Conservation (phyloP, 2,113 vertebrate genomes). For the Psophia crepitans region DNA sequence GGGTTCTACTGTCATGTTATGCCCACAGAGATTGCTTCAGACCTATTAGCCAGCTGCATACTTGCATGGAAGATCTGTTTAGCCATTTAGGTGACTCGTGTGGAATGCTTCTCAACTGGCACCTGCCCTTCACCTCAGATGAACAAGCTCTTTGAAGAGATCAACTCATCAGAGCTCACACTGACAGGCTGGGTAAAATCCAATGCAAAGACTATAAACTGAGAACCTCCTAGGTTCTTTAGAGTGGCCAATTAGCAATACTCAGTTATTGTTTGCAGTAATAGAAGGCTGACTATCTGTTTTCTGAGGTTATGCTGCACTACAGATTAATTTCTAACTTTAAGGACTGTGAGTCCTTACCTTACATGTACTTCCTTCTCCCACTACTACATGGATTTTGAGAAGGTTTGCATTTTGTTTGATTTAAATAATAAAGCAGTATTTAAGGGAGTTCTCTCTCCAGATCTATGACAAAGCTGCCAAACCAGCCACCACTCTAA, state of each 20-base stretch:
- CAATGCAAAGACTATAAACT: background rate
- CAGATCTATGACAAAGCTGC: slow-evolving; percentile 14
- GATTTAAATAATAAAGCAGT: background rate
- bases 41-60: background rate
- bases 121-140: background rate
- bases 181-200: background rate
- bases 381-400: background rate
- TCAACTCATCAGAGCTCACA: background rate
- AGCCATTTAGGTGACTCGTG: background rate
- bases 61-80: background rate
- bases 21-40: background rate
- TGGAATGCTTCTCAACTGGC: background rate
- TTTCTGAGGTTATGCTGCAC: background rate
- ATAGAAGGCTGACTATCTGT: background rate
- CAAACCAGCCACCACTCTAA: slow-evolving; percentile 7
- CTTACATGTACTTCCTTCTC: background rate
- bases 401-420: background rate
- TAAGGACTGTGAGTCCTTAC: background rate
- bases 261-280: background rate
- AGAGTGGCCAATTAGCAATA: background rate
- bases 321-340: background rate
- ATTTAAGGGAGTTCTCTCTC: background rate
- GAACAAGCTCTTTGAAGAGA: background rate
- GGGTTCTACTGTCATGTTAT: background rate
- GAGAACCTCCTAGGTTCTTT: background rate